Evolutionary conservation across 1,140 invertebrate genomes (phyloP), one percentile per base, ranked within the genome.

Genomic region (Condylostylus longicornis): DNA sequence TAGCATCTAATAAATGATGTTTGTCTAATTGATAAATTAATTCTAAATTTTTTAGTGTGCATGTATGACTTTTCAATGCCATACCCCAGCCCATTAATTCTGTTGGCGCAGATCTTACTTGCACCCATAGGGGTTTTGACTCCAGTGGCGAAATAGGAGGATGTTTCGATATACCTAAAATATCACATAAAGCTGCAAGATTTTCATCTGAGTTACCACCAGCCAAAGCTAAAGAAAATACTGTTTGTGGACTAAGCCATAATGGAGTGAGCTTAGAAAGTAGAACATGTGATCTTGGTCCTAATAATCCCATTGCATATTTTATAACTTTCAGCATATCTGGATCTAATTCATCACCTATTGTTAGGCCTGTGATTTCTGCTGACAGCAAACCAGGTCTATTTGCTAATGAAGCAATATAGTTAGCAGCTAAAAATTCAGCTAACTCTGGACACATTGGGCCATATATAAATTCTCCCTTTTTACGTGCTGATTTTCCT

Each of bases 341-440:
- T 6, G 33, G 31, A 43, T 39, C 41, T 13, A 43, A 41, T 41
- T 42, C 48, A 23, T 45, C 43, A 15, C 51, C 53, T 22, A 55
- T 31, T 18, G 68, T 67, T 15, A 71, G 48, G 8, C 61, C 62
- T 21, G 70, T 66, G 19, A 72, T 43, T 45, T 72, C 70, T 10
- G 63, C 51, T 22, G 66, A 47, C 8, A 72, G 45, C 2, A 69
- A 63, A 30, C 64, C 64, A 0, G 67, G 56, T 45, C 67, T 64
- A 36, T 66, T 65, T 3, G 67, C 66, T 1, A 70, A 56, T 1
- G 67, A 68, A 1, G 65, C 62, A 3, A 71, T 49, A 45, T 71
- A 71, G 37, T 68, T 69, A 4, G 69, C 70, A 1, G 68, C 64
- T 2, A 71, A 47, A 41, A 66, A 71, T 32, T 68, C 66, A 9